phyloP scores from a whole-genome alignment of 2,888 invertebrate genomes.

The Cynaeus angustus region DNA sequence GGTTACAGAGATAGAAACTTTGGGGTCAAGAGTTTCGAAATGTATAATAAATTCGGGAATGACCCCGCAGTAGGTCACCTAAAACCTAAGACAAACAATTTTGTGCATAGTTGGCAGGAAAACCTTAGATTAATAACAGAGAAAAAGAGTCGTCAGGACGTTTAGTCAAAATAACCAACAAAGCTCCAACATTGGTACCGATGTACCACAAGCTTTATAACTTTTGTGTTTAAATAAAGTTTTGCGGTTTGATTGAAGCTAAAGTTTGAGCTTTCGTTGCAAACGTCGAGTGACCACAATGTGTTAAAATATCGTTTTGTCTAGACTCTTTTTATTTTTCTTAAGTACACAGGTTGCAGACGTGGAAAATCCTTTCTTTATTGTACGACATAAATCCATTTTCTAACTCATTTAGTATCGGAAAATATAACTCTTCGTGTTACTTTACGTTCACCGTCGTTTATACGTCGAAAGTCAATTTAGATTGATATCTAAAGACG shows the following conservation, averaged over 20 bases:
- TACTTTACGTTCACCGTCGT: not conserved
- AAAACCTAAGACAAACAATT: not conserved
- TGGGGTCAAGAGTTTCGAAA: constrained; percentile 18
- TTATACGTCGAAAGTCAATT: constrained; percentile 15
- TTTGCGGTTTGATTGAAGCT: not conserved
- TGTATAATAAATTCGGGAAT: constrained; percentile 3
- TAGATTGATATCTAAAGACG: constrained; percentile 13
- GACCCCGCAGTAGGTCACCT: not conserved
- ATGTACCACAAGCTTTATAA: too few relatives aligned
- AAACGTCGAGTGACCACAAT: too few relatives aligned
- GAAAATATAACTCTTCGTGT: constrained; percentile 6
- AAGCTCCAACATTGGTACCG: too few relatives aligned
- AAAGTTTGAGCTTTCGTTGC: not conserved
- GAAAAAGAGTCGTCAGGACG: too few relatives aligned
- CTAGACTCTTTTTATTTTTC: not conserved
- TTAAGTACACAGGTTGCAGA: not conserved
- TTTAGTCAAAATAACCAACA: not conserved
- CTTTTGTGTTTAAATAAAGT: too few relatives aligned
- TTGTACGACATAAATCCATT: constrained; percentile 5
- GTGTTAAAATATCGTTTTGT: too few relatives aligned
- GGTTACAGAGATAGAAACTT: constrained; percentile 23
- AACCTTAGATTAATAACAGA: too few relatives aligned
- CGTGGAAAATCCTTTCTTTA: not conserved
- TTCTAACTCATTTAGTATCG: constrained; percentile 17
- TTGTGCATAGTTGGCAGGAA: not conserved